Conservation (phyloP, 2,797 vertebrate species). For the Thripadectes ignobilis region DNA sequence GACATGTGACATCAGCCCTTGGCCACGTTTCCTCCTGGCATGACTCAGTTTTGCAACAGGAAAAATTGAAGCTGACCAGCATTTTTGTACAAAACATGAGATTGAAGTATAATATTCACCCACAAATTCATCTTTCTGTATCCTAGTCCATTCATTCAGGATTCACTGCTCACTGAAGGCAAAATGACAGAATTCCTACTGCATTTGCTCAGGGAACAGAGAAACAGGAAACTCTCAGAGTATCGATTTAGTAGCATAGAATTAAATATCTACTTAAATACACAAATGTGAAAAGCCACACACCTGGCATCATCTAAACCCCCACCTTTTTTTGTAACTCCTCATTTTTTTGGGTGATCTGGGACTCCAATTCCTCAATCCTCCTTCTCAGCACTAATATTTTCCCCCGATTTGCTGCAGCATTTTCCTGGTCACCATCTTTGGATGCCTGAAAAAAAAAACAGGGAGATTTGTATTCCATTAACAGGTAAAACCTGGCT, state of each 20-base stretch:
- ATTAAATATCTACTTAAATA: not conserved
- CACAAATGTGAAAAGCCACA: not conserved
- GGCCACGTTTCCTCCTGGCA: not conserved
- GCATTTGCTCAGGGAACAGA: not conserved
- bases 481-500: not conserved
- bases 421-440: constrained; percentile 79
- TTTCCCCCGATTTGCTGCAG: constrained; percentile 86
- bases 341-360: constrained; percentile 78
- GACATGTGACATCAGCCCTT: not conserved
- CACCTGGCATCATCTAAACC: not conserved
- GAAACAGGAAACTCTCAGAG: not conserved
- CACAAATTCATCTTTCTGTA: not conserved
- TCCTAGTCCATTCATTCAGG: not conserved
- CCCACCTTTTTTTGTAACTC: constrained; percentile 83
- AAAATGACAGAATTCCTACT: not conserved
- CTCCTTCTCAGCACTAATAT: constrained; percentile 88
- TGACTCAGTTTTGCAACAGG: not conserved
- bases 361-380: constrained; percentile 86
- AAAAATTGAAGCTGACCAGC: not conserved
- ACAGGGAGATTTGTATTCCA: not conserved
- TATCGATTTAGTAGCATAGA: not conserved
- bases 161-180: not conserved
- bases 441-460: constrained; percentile 54
- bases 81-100: not conserved
- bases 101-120: not conserved